phyloP scores from a whole-genome alignment of 2,797 vertebrate genomes.

The Syndactyla subalaris region DNA sequence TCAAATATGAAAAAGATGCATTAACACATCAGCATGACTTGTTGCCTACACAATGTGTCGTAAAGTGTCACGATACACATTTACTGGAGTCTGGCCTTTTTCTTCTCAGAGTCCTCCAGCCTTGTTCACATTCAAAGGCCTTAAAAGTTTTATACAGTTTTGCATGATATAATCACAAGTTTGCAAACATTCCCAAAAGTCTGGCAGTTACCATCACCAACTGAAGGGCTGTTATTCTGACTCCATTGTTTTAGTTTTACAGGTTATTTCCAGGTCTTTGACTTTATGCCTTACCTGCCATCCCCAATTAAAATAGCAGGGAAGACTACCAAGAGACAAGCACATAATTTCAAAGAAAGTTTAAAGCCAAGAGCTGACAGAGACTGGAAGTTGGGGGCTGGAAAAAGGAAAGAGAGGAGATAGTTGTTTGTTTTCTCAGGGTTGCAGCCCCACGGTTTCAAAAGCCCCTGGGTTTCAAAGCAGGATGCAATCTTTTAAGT shows the following conservation, averaged over 20 bases:
- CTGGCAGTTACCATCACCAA: neutral
- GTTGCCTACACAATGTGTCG: neutral
- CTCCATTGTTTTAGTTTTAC: neutral
- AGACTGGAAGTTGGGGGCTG: neutral
- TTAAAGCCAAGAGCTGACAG: neutral
- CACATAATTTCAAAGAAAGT: neutral
- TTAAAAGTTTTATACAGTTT: neutral
- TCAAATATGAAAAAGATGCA: neutral
- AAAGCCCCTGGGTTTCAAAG: neutral
- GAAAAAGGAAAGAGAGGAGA: neutral
- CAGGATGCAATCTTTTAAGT: neutral
- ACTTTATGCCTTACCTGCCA: neutral
- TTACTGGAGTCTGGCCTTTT: neutral
- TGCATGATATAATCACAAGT: neutral
- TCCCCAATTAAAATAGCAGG: neutral
- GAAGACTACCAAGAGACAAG: neutral
- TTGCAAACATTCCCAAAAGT: neutral
- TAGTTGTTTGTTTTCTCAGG: neutral
- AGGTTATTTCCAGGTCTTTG: conserved; percentile 11
- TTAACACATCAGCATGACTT: neutral
- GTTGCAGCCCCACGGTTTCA: neutral
- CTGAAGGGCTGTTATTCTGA: neutral
- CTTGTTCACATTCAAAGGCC: neutral
- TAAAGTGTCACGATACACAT: neutral
- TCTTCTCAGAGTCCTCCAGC: neutral